phyloP scores from a whole-genome alignment of 2,113 vertebrate genomes.

The Penelope pileata region DNA sequence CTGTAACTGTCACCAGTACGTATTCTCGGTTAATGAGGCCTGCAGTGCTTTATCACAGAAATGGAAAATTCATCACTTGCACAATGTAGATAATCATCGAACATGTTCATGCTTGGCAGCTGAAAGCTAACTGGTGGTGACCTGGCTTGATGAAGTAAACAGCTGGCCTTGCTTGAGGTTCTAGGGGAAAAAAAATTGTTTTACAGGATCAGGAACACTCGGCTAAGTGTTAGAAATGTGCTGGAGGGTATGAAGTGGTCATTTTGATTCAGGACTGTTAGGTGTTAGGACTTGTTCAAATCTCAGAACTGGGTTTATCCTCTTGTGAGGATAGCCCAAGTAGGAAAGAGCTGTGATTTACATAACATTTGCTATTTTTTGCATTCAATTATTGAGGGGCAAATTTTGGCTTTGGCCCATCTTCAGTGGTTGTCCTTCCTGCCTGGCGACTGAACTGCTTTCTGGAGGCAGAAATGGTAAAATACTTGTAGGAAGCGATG shows the following conservation, averaged over 20 bases:
- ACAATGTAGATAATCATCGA: background rate
- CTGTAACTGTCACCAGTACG: background rate
- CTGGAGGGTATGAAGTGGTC: background rate
- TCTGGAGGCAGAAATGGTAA: background rate
- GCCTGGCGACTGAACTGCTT: background rate
- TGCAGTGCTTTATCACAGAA: background rate
- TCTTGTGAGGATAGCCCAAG: background rate
- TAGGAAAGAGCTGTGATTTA: background rate
- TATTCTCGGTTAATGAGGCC: background rate
- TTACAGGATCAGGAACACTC: background rate
- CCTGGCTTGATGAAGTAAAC: background rate
- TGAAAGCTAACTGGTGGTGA: background rate
- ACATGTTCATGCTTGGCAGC: background rate
- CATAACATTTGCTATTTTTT: background rate
- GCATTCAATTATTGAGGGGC: fast-evolving
- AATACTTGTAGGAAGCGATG: background rate
- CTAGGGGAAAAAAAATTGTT: background rate
- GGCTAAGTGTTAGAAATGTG: background rate
- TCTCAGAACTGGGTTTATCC: background rate
- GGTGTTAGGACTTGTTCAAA: background rate
- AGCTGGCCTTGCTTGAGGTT: background rate
- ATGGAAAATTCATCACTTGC: background rate
- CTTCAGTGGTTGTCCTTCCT: background rate
- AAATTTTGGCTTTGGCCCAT: background rate
- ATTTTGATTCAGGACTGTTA: background rate